phyloP scores from a whole-genome alignment of 2,797 vertebrate species.

The Melanotaenia boesemani region DNA sequence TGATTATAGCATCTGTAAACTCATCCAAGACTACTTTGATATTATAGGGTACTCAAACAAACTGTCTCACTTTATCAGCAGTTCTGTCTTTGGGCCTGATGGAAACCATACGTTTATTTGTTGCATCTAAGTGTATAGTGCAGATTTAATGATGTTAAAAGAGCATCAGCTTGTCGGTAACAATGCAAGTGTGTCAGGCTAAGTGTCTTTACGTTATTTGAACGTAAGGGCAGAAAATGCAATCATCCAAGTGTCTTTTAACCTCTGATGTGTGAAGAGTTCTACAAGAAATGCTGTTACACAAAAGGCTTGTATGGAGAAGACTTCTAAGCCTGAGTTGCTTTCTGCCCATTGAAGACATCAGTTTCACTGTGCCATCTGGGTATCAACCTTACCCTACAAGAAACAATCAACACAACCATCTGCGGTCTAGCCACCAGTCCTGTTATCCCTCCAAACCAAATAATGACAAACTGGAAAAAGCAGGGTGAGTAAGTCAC shows the following conservation, averaged over 20 bases:
- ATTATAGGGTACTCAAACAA: neutral
- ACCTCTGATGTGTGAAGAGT: slow-evolving; percentile 37
- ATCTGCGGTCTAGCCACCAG: slow-evolving; percentile 81
- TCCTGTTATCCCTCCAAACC: slow-evolving; percentile 76
- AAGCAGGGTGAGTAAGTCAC: slow-evolving; percentile 72
- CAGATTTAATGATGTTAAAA: slow-evolving; percentile 39
- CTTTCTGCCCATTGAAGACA: slow-evolving; percentile 68
- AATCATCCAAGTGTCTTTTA: slow-evolving; percentile 38
- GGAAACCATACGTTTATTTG: neutral
- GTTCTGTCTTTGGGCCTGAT: neutral
- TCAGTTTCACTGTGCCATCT: slow-evolving; percentile 76
- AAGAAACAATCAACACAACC: slow-evolving; percentile 80
- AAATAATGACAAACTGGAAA: slow-evolving; percentile 78
- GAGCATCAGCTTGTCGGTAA: slow-evolving; percentile 13
- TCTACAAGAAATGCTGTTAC: slow-evolving; percentile 40
- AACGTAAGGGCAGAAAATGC: slow-evolving; percentile 27
- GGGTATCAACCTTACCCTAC: slow-evolving; percentile 77
- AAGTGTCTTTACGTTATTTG: slow-evolving; percentile 31
- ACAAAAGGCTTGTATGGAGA: slow-evolving; percentile 34
- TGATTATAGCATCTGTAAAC: neutral
- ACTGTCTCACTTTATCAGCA: neutral
- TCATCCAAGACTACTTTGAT: neutral
- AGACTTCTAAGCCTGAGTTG: slow-evolving; percentile 50
- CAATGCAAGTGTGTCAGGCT: slow-evolving; percentile 7
- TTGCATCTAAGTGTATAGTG: slow-evolving; percentile 26